These are phyloP conservation scores for Microctenopoma lineatum DNA, from an alignment of 2,797 vertebrate species.

Conservation along the genomic window DNA sequence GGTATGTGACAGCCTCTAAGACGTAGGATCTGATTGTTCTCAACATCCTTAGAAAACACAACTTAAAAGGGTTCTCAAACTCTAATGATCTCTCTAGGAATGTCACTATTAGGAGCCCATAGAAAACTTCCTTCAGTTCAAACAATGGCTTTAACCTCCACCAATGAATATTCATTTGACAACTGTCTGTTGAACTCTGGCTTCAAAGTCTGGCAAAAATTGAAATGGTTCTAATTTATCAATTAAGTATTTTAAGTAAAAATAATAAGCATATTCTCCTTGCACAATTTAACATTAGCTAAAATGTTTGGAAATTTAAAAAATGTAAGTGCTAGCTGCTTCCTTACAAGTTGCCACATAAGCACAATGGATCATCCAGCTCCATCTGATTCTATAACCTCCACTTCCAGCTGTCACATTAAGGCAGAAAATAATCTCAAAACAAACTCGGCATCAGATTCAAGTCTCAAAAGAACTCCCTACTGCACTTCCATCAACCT, in stretches of 20 bases:
- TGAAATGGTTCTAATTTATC: too few species aligned
- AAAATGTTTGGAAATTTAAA: neutral
- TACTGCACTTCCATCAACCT: neutral
- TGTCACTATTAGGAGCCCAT: neutral
- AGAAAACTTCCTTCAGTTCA: neutral
- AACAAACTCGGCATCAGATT: slow-evolving; percentile 16
- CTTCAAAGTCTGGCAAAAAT: too few species aligned
- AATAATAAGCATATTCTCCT: neutral
- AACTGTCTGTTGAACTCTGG: too few species aligned
- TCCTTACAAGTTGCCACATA: neutral
- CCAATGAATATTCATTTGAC: neutral
- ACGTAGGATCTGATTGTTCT: too few species aligned
- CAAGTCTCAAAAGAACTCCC: slow-evolving; percentile 10
- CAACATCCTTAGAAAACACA: too few species aligned
- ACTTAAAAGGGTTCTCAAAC: too few species aligned
- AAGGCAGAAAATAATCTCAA: neutral
- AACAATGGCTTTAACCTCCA: neutral
- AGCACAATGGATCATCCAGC: neutral
- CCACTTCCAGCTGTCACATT: neutral
- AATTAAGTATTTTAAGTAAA: neutral
- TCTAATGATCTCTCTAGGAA: too few species aligned
- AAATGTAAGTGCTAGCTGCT: neutral
- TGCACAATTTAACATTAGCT: neutral
- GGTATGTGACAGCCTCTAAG: too few species aligned
- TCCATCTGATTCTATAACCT: slow-evolving; percentile 1